phyloP scores from a whole-genome alignment of 2,113 vertebrate genomes.

The Psephotus haematonotus region DNA sequence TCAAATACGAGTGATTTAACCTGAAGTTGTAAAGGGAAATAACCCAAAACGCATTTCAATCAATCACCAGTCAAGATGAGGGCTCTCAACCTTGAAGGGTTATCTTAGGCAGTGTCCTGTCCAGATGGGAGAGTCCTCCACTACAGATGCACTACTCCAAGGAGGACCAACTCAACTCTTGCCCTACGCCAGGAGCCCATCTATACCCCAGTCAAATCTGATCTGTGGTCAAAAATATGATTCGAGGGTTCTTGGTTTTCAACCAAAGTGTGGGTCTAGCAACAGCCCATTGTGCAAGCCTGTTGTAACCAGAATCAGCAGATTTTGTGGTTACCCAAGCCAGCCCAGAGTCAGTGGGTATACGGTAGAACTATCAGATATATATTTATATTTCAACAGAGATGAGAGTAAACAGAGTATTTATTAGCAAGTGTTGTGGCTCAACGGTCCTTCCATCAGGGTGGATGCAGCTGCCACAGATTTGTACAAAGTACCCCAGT shows the following conservation, averaged over 20 bases:
- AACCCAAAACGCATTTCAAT: not conserved
- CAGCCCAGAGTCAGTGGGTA: not conserved
- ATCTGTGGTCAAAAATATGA: not conserved
- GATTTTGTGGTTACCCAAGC: not conserved
- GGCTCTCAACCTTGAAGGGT: not conserved
- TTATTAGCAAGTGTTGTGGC: not conserved
- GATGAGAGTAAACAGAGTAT: not conserved
- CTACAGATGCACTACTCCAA: not conserved
- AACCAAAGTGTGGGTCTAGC: not conserved
- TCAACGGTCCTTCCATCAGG: not conserved
- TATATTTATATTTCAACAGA: not conserved
- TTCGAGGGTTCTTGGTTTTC: not conserved
- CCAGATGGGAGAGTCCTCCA: not conserved
- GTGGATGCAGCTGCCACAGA: not conserved
- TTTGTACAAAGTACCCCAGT: not conserved
- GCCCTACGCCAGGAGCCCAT: not conserved
- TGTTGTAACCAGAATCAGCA: not conserved
- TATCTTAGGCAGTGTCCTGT: not conserved
- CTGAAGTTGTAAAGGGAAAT: not conserved
- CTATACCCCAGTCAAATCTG: not conserved
- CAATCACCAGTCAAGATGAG: not conserved
- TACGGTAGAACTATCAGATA: not conserved
- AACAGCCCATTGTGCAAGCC: not conserved
- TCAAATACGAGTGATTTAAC: not conserved
- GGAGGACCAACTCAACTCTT: not conserved